Evolutionary conservation across 2,113 vertebrate species (phyloP), one percentile per base, ranked within the genome.

Genomic region (Arothron firmamentum): DNA sequence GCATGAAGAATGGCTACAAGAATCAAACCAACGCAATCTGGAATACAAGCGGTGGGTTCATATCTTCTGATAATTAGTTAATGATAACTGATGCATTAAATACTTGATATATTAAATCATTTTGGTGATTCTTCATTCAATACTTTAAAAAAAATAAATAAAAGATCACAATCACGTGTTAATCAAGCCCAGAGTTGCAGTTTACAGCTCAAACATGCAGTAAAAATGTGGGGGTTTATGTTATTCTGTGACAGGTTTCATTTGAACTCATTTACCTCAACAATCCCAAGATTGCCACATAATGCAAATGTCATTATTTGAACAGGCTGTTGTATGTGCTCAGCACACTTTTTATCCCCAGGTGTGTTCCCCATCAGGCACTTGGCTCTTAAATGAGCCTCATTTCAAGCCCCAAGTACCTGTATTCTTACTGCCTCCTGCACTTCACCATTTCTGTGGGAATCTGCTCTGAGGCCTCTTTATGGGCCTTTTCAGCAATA

Each of bases 41-140:
- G 93, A 91, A 92, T 21, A 93, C 90, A 0, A 95, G 92, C 0
- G 91, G 92, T 92, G 83, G 90, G 92, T 2, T 23, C 12, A 42
- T 49, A 4, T 11, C n/a, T 2, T 31, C 28, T 31, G 28, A 31
- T 9, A 31, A 6, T 31, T 31, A 31, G 8, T 31, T 31, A 31
- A 23, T 23, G 21, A 23, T 23, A 23, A 23, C 3, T 23, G 21
- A 23, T 23, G 21, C 21, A 23, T 23, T 23, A 23, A 19, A 52
- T 52, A 16, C 18, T 18, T 23, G 0, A 48, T 42, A 42, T 42
- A 2, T 42, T 14, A 11, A 25, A n/a, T n/a, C n/a, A n/a, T n/a
- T n/a, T n/a, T n/a, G n/a, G n/a, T n/a, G n/a, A n/a, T n/a, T n/a
- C n/a, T n/a, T n/a, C n/a, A n/a, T n/a, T n/a, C n/a, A n/a, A n/a